Evolutionary conservation across 2,113 vertebrate species (phyloP).

Genomic region (Bombycilla garrulus): DNA sequence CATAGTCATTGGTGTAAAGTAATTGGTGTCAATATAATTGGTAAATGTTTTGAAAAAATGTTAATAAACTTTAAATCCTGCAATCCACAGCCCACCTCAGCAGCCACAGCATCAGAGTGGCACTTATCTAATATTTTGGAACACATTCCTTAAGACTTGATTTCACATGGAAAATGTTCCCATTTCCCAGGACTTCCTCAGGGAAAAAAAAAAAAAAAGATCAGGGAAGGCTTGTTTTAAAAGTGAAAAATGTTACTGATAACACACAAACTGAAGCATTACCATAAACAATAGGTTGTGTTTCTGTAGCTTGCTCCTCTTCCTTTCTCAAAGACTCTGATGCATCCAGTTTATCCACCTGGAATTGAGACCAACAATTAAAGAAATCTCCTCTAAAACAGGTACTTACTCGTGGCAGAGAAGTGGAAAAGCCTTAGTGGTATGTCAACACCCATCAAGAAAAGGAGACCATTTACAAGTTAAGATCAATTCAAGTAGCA

Average conservation of each 20-base stretch:
- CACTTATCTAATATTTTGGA: background rate
- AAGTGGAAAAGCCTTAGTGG: slow-evolving; percentile 86
- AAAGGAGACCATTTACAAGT: slow-evolving; percentile 69
- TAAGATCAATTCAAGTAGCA: slow-evolving; percentile 74
- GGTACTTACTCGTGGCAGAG: slow-evolving; percentile 73
- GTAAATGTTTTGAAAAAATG: too few species aligned
- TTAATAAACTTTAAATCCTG: background rate
- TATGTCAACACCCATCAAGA: slow-evolving; percentile 75
- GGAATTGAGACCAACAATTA: slow-evolving; percentile 72
- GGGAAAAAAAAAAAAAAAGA: background rate
- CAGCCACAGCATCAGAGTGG: background rate
- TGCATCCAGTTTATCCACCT: slow-evolving; percentile 98
- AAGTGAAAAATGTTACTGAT: background rate
- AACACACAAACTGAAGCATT: slow-evolving; percentile 16
- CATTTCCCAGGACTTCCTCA: background rate
- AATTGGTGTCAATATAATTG: too few species aligned
- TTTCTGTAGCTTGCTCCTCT: slow-evolving; percentile 98
- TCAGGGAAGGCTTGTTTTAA: background rate
- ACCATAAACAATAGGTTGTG: slow-evolving; percentile 99
- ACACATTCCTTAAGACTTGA: background rate
- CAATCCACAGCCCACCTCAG: background rate
- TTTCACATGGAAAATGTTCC: background rate
- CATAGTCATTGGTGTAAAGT: too few species aligned
- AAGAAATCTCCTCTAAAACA: background rate
- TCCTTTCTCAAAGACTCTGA: slow-evolving; percentile 98